phyloP scores from a whole-genome alignment of 2,888 invertebrate species.

The Leucoma salicis region DNA sequence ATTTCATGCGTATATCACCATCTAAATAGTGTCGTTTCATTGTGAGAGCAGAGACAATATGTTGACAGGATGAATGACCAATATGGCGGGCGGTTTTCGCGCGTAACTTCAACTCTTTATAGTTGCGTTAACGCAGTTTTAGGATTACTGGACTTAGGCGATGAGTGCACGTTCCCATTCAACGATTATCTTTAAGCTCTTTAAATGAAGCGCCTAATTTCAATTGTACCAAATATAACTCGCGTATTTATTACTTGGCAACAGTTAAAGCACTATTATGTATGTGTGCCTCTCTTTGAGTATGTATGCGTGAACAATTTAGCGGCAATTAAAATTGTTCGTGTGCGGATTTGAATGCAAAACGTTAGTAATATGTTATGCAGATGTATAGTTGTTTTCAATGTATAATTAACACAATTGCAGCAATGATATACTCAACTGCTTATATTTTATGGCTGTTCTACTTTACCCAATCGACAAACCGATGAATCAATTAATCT shows the following conservation, averaged over 20 bases:
- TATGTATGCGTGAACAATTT: slow-evolving; percentile 61
- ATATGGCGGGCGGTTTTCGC: slow-evolving; percentile 71
- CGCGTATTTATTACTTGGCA: slow-evolving; percentile 77
- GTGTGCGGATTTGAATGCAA: slow-evolving; percentile 48
- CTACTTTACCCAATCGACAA: too few species aligned
- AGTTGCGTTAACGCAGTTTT: slow-evolving; percentile 70
- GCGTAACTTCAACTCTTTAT: slow-evolving; percentile 76
- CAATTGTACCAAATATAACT: slow-evolving; percentile 80
- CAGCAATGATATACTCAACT: too few species aligned
- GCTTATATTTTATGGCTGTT: too few species aligned
- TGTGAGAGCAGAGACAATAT: slow-evolving; percentile 75
- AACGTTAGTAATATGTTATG: slow-evolving; percentile 39
- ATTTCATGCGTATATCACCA: slow-evolving; percentile 69
- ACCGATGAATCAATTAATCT: too few species aligned
- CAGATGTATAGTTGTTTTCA: slow-evolving; percentile 24
- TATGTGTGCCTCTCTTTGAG: slow-evolving; percentile 30
- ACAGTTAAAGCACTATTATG: slow-evolving; percentile 48
- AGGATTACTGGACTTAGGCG: slow-evolving; percentile 75
- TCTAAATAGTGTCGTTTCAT: slow-evolving; percentile 73
- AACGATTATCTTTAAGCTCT: slow-evolving; percentile 68
- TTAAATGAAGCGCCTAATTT: slow-evolving; percentile 78
- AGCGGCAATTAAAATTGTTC: slow-evolving; percentile 70
- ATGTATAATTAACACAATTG: too few species aligned
- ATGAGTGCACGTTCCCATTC: slow-evolving; percentile 73
- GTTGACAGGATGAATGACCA: slow-evolving; percentile 79